Percentiles rank a stretch among this genome's conserved stretches.
Evolutionary conservation across 2,797 vertebrate species (phyloP).

Genomic region (Labroides dimidiatus): DNA sequence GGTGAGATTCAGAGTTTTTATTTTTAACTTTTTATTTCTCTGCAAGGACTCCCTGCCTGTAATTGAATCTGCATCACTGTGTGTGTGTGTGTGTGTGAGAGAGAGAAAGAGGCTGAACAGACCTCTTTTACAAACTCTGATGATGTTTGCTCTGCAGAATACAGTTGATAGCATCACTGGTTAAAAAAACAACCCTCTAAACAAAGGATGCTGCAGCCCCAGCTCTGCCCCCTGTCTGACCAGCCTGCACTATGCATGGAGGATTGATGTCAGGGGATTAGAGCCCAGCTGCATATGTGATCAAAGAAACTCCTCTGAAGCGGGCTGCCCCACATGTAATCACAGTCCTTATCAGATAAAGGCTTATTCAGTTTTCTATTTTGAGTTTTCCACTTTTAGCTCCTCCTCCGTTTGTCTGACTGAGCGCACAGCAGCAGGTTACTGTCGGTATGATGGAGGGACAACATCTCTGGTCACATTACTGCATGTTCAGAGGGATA

Average conservation of each 20-base stretch:
- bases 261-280: slow-evolving; percentile 34
- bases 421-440: not conserved
- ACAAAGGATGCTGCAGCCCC: not conserved
- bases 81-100: not conserved
- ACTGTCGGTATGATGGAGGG: not conserved
- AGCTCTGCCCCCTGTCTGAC: slow-evolving; percentile 10
- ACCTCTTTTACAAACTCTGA: slow-evolving; percentile 1
- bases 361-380: slow-evolving; percentile 7
- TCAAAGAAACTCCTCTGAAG: slow-evolving; percentile 7
- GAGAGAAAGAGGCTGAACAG: not conserved
- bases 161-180: not conserved
- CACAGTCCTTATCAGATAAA: not conserved
- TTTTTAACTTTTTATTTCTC: slow-evolving; percentile 1
- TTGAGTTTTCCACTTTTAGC: slow-evolving; percentile 1
- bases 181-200: not conserved
- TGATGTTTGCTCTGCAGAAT: not conserved
- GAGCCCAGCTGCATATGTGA: slow-evolving; percentile 23
- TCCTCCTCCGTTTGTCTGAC: not conserved
- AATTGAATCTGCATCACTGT: not conserved
- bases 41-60: not conserved
- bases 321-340: not conserved
- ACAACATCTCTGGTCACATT: slow-evolving; percentile 5
- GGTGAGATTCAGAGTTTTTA: slow-evolving; percentile 76
- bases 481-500: not conserved
- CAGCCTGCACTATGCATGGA: slow-evolving; percentile 21